Evolutionary conservation across 2,113 vertebrate species (phyloP).

Genomic region (Nyctereutes procyonoides): DNA sequence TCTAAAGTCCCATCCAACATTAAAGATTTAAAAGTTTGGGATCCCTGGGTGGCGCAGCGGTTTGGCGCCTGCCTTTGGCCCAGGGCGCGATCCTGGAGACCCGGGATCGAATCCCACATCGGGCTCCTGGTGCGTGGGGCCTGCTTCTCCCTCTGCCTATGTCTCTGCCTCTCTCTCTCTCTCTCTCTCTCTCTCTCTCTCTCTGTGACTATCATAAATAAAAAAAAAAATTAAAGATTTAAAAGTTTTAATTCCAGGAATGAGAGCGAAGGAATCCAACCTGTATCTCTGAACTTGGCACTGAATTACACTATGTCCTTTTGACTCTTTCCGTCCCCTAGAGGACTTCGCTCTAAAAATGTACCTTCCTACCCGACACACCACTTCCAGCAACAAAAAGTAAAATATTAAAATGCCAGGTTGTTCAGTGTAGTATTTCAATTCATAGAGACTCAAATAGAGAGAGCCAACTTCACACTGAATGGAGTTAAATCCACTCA

Average conservation of each 20-base stretch:
- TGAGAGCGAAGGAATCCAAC: neutral
- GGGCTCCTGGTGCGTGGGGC: too few species aligned
- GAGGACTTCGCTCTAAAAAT: neutral
- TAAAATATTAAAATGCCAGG: neutral
- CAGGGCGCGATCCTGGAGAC: too few species aligned
- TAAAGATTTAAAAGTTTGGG: neutral
- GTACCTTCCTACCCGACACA: neutral
- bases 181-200: too few species aligned
- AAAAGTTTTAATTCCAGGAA: conserved; percentile 19
- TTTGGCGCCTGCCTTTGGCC: too few species aligned
- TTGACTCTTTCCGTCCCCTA: neutral
- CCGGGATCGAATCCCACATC: too few species aligned
- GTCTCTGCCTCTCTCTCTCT: too few species aligned
- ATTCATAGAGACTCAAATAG: neutral
- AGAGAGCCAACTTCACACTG: neutral
- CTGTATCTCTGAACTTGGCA: neutral
- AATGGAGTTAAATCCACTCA: neutral
- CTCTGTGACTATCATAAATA: too few species aligned
- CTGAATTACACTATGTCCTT: neutral
- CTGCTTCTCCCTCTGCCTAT: too few species aligned
- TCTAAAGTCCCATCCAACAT: neutral
- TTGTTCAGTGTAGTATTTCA: neutral
- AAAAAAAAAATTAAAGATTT: neutral
- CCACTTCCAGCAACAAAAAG: neutral
- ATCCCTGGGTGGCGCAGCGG: too few species aligned